Evolutionary conservation across 2,888 invertebrate species (phyloP), one percentile per base, ranked within the genome.

Genomic region (Mythimna albipuncta): DNA sequence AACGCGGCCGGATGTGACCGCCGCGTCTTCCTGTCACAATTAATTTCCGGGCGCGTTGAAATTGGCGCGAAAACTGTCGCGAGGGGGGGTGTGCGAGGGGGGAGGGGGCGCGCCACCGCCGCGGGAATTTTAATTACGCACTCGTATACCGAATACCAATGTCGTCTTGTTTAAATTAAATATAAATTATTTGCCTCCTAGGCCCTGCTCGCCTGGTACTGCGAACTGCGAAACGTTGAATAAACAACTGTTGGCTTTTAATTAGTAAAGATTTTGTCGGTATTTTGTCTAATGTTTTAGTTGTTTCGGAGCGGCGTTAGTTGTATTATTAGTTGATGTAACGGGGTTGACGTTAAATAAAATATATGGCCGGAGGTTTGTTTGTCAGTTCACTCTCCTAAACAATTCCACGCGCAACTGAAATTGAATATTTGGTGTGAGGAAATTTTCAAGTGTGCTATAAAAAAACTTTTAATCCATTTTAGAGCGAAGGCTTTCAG

Each of bases 21-120:
- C 93, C 93, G 94, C 96, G 94, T 96, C 96, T 96, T 96, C 94
- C 96, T 96, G 96, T 96, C 96, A 96, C 96, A 95, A 96, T 96
- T 96, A 96, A 96, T 96, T 96, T 96, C 96, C 96, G 96, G 94
- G 93, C 93, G 95, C 94, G 96, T 94, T 95, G 96, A 95, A 96
- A 96, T 96, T 96, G 96, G 96, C 96, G 96, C 96, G 96, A 96
- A 96, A 96, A 96, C 94, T 95, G 96, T 95, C 95, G 96, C 94
- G 92, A 90, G 90, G 83, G 91, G 84, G 50, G 64, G 47, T 9
- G 13, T 21, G 82, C 80, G 77, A 82, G 77, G 85, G 79, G 72
- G 77, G 72, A 69, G 84, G 84, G 91, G 89, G 91, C 90, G 90
- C 85, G 88, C 92, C 91, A 93, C 94, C 93, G 92, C 95, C 94